Evolutionary conservation across 2,113 vertebrate species (phyloP).

Genomic region (Rhinoderma darwinii): DNA sequence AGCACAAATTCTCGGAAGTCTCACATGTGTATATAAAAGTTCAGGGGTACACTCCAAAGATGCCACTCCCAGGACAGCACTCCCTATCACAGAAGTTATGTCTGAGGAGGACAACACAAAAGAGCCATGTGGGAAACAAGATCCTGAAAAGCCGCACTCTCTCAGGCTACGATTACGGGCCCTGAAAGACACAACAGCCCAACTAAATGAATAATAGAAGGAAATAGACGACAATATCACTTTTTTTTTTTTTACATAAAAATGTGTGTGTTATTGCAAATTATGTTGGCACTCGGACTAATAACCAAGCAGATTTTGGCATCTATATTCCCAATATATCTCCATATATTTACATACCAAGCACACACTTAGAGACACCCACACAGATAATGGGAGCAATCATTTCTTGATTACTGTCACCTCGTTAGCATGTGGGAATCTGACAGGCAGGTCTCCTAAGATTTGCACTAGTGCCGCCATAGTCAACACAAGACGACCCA

Average conservation of each 20-base stretch:
- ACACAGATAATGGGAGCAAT: slow-evolving; percentile 58
- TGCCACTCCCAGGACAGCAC: slow-evolving; percentile 6
- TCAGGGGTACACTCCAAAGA: neutral
- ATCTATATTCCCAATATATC: slow-evolving; percentile 52
- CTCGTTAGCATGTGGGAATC: slow-evolving; percentile 47
- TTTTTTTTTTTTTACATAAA: neutral
- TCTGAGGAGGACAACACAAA: slow-evolving; percentile 29
- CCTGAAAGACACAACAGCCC: neutral
- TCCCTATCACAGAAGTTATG: slow-evolving; percentile 20
- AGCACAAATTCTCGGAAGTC: neutral
- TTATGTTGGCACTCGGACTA: slow-evolving; percentile 27
- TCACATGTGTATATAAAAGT: neutral
- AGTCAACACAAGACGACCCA: neutral
- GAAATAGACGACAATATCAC: neutral
- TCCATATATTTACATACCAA: slow-evolving; percentile 53
- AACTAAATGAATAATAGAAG: neutral
- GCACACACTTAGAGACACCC: slow-evolving; percentile 49
- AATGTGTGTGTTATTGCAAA: slow-evolving; percentile 1
- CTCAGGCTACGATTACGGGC: neutral
- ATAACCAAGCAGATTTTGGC: slow-evolving; percentile 39
- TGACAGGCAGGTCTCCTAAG: slow-evolving; percentile 39
- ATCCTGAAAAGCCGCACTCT: neutral
- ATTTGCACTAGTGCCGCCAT: neutral
- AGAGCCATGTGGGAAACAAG: slow-evolving; percentile 1
- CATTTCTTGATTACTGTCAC: slow-evolving; percentile 55